Percentiles rank a stretch among this genome's conserved stretches.
These are phyloP conservation scores for Drosophila arawakana DNA, from an alignment of 1,140 invertebrate species.

Conservation along the genomic window DNA sequence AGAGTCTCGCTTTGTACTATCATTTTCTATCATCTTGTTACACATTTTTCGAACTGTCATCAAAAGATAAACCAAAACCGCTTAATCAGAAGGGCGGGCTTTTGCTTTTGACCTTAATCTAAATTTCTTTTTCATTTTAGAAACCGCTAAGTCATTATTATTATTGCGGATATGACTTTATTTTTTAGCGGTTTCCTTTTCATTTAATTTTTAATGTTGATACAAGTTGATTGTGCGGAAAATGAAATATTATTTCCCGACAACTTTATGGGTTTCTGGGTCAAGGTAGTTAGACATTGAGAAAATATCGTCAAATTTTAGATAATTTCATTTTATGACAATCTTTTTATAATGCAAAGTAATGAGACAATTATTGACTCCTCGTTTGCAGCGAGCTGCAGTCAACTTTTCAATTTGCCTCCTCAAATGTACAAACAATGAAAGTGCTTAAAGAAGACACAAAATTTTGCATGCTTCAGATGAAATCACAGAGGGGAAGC, in stretches of 20 bases:
- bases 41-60: slow-evolving; percentile 28
- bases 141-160: slow-evolving; percentile 45
- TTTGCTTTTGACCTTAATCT: slow-evolving; percentile 1
- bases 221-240: slow-evolving; percentile 72
- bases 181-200: slow-evolving; percentile 63
- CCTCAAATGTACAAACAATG: slow-evolving; percentile 61
- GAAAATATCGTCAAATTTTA: slow-evolving; percentile 16
- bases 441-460: slow-evolving; percentile 72
- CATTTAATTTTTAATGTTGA: slow-evolving; percentile 66
- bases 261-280: slow-evolving; percentile 26
- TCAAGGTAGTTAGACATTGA: slow-evolving; percentile 45
- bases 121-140: slow-evolving; percentile 1
- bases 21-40: neutral
- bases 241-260: slow-evolving; percentile 48
- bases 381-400: slow-evolving; percentile 66
- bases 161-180: slow-evolving; percentile 67
- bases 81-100: slow-evolving; percentile 10
- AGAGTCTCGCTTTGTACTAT: slow-evolving; percentile 3
- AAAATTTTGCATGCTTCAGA: slow-evolving; percentile 50
- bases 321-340: slow-evolving; percentile 60
- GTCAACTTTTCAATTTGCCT: slow-evolving; percentile 73
- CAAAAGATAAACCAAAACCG: slow-evolving; percentile 2
- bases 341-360: slow-evolving; percentile 64
- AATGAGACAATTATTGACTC: slow-evolving; percentile 78
- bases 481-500: slow-evolving; percentile 57